Conservation (phyloP, 2,888 invertebrate genomes). For the Cantharis flavilabris region DNA sequence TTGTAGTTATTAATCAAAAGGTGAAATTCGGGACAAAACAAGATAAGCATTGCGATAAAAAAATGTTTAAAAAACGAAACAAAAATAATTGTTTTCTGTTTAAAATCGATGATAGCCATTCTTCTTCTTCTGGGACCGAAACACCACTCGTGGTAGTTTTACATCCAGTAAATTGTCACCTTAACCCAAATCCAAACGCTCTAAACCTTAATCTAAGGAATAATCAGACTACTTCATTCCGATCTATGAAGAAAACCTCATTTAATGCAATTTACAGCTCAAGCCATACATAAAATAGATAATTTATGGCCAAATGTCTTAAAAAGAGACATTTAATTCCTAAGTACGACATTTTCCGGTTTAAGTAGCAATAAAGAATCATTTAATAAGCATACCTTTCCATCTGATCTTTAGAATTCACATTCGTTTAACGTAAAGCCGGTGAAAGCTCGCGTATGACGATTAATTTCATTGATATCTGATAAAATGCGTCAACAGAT, state of each 20-base stretch:
- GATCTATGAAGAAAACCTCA: neutral
- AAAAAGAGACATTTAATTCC: slow-evolving; percentile 17
- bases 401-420: slow-evolving; percentile 15
- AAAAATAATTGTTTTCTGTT: neutral
- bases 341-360: slow-evolving; percentile 17
- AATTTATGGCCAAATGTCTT: slow-evolving; percentile 10
- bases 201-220: neutral
- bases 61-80: neutral
- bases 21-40: neutral
- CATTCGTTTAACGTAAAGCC: neutral
- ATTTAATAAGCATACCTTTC: slow-evolving; percentile 22
- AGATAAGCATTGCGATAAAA: neutral
- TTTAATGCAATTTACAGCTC: neutral
- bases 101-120: neutral
- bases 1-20: neutral
- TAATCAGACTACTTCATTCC: neutral
- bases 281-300: neutral
- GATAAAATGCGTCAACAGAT: neutral
- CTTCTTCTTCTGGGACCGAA: neutral
- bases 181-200: neutral
- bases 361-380: slow-evolving; percentile 25
- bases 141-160: neutral
- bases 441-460: neutral
- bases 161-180: neutral
- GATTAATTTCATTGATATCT: slow-evolving; percentile 3